Evolutionary conservation across 2,797 vertebrate species (phyloP).

Genomic region (Okamejei kenojei): DNA sequence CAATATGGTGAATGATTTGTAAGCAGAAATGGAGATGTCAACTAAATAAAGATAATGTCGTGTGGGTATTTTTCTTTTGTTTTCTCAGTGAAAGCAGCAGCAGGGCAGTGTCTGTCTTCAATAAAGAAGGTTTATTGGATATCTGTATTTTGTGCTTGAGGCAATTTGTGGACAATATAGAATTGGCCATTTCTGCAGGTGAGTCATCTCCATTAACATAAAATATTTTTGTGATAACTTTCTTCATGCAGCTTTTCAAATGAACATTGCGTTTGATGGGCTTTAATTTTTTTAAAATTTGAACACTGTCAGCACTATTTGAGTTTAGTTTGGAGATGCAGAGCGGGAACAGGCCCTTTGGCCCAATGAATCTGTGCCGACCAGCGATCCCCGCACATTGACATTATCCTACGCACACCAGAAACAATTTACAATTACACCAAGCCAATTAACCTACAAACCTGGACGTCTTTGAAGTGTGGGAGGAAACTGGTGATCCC

Average conservation of each 20-base stretch:
- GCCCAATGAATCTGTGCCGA: too few species aligned
- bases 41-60: not conserved
- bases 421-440: too few species aligned
- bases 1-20: not conserved
- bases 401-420: too few species aligned
- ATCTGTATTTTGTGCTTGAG: constrained; percentile 75
- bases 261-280: not conserved
- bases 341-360: too few species aligned
- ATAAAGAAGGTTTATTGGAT: constrained; percentile 79
- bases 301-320: too few species aligned
- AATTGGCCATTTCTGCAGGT: constrained; percentile 88
- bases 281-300: not conserved
- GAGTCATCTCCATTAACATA: constrained; percentile 43
- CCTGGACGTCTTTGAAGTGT: too few species aligned
- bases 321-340: too few species aligned
- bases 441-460: too few species aligned
- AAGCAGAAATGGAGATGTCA: not conserved
- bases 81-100: constrained; percentile 77
- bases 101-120: constrained; percentile 80
- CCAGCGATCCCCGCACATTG: too few species aligned
- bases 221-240: not conserved
- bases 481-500: too few species aligned
- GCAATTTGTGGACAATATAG: constrained; percentile 70
- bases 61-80: not conserved
- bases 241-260: not conserved